A percentile compares a stretch with the other conserved stretches of the same genome.
Conservation (phyloP, 2,113 vertebrate species). For the Nannospalax galili region DNA sequence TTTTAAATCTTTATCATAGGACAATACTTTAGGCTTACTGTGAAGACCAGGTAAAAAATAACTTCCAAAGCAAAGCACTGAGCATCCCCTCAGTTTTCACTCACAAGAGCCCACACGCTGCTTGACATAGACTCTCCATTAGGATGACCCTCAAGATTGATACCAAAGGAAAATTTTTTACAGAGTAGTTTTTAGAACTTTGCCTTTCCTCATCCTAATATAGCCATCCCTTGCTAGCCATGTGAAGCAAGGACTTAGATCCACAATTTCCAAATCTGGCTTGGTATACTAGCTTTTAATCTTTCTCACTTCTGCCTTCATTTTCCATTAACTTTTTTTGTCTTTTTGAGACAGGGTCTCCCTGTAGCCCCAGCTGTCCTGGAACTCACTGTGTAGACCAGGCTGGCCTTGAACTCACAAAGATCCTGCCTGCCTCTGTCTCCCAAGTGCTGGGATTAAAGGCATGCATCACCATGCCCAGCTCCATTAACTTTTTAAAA, state of each 20-base stretch:
- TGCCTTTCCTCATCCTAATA: conserved; percentile 22
- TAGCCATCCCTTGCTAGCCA: not conserved
- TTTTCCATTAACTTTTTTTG: no score
- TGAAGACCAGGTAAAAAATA: not conserved
- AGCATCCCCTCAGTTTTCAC: not conserved
- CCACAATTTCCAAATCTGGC: conserved; percentile 29
- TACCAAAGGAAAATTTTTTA: conserved; percentile 24
- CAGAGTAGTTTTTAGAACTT: conserved; percentile 42
- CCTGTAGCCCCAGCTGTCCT: no score
- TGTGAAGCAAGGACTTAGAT: not conserved
- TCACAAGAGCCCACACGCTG: not conserved
- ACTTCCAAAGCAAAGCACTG: conserved; percentile 41
- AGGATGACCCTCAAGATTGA: not conserved
- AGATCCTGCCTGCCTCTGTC: no score
- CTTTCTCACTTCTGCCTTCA: not conserved
- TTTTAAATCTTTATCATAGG: not conserved
- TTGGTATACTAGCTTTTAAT: conserved; percentile 8
- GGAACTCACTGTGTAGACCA: no score
- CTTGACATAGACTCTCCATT: not conserved
- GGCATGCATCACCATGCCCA: no score
- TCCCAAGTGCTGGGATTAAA: no score
- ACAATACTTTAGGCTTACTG: not conserved
- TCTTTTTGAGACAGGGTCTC: no score
- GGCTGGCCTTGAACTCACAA: no score
- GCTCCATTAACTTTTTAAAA: no score